Conservation (phyloP, 2,113 vertebrate genomes). For the Grammomys dolichurus region DNA sequence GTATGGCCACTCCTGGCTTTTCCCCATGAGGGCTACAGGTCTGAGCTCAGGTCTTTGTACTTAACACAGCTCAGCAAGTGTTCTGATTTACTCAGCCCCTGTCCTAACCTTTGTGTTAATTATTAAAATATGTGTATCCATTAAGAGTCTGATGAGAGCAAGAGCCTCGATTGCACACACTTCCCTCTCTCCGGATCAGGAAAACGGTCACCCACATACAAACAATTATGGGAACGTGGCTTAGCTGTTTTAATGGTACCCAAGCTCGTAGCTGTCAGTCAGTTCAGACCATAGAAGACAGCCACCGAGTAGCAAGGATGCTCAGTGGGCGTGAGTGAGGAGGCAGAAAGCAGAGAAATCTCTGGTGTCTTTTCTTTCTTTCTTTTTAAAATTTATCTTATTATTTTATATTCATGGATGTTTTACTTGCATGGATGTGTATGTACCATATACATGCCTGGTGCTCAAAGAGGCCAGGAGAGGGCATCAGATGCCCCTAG, state of each 20-base stretch:
- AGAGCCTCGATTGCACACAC: not conserved
- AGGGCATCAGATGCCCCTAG: not conserved
- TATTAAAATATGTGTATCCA: not conserved
- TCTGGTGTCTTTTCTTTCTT: not conserved
- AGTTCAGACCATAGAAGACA: not conserved
- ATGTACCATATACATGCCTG: not conserved
- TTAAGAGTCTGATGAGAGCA: not conserved
- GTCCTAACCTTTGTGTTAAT: not conserved
- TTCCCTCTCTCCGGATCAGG: not conserved
- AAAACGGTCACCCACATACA: no score
- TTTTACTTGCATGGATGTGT: not conserved
- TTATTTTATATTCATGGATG: not conserved
- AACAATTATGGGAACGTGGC: not conserved
- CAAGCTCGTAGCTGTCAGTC: not conserved
- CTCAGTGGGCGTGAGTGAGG: not conserved
- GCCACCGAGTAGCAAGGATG: not conserved
- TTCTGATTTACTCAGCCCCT: not conserved
- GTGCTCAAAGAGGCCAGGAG: not conserved
- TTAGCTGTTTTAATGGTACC: not conserved
- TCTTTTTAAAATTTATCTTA: not conserved
- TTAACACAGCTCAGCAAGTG: not conserved
- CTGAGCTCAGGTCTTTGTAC: not conserved
- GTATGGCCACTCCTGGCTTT: no score
- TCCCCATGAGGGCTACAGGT: not conserved
- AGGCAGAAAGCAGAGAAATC: not conserved